Evolutionary conservation across 2,888 invertebrate genomes (phyloP), one percentile per base, ranked within the genome.

Genomic region (Drosophila phalerata): DNA sequence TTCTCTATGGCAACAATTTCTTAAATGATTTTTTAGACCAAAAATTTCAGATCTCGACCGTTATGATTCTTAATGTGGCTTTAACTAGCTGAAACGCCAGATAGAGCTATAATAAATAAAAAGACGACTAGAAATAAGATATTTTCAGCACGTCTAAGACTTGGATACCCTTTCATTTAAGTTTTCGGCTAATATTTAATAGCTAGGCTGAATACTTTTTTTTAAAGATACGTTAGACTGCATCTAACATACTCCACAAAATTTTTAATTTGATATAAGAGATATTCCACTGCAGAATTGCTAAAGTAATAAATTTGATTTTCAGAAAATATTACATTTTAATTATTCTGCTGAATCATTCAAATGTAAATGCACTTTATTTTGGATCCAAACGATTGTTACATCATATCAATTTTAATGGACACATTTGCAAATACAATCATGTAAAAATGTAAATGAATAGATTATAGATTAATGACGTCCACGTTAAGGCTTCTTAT

Each of bases 401-500:
- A 61, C 43, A 56, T 61, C 19, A 28, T n/a, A 38, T 42, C 10
- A 43, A 60, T 30, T 45, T 56, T 11, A 51, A 51, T 47, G 13
- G 55, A 57, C 38, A 45, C 43, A 22, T 63, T 49, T 49, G 43
- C 32, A 47, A 56, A 32, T 60, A 32, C 51, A 55, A 37, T 19
- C 32, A 53, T 58, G 43, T 34, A 37, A 38, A 65, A 8, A 56
- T 45, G n/a, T 25, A 69, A 38, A 61, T 17, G 43, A 11, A 52
- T 43, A 13, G 43, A 43, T 90, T 88, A 91, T 32, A 92, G 77
- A 77, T 92, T 92, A 15, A 90, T 73, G 38, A 69, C 81, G 62
- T 92, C 91, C 13, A 92, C 79, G 34, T 91, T 91, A 10, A 93
- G 82, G 53, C 91, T 91, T 77, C 90, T 91, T 28, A 88, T 90